Evolutionary conservation across 2,888 invertebrate species (phyloP), one percentile per base, ranked within the genome.

Genomic region (Bombyx huttoni): DNA sequence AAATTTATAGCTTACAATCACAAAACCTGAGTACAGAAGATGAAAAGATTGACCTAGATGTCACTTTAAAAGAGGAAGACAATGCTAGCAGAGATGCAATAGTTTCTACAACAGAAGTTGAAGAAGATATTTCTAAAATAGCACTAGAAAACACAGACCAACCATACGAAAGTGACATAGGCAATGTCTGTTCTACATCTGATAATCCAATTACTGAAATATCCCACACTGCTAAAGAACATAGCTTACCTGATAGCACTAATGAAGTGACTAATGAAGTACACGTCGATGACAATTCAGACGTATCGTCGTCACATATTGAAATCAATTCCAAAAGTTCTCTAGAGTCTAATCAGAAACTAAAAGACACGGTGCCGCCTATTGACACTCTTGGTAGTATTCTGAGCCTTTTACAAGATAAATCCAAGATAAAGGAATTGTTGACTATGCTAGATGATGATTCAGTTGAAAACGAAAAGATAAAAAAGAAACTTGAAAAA

Each of bases 401-500:
- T 51, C 58, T 81, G 46, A 81, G 81, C 35, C 73, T 89, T 51
- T 68, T 89, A 56, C 74, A 87, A 70, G 78, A 87, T 59, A 89
- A 89, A 64, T 71, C 81, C 1, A 89, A 89, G 73, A 78, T 90
- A 47, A 81, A 89, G 61, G 81, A 89, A 58, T 73, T 89, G 50
- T 65, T 91, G 10, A 74, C 71, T 34, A 71, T 80, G 69, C 59
- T 89, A 46, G 83, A 85, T 33, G 83, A 85, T 48, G 65, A 81
- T 49, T 68, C 85, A 2, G 68, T 63, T 57, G 84, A 82, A 50
- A 83, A 87, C 60, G 81, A 89, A 52, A 89, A 89, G 67, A 82
- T 90, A 51, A 89, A 89, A 61, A 91, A 90, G 60, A 91, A 90
- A 60, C 83, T 91, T 33, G 89, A 90, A 62, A 90, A 86, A 62